Evolutionary conservation across 2,113 vertebrate species (phyloP).

Genomic region (Pelobates fuscus): DNA sequence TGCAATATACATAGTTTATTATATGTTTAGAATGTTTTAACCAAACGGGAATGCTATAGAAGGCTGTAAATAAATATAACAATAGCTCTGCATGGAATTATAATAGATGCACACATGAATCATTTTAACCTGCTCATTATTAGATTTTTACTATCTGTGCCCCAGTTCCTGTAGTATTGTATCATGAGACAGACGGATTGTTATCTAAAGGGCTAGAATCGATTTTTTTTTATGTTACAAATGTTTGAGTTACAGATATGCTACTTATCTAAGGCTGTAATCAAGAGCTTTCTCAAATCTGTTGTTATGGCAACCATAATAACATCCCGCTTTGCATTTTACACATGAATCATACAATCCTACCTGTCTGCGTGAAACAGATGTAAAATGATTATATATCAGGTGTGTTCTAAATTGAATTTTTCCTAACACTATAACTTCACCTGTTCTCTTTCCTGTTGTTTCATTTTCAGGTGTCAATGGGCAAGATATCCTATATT

Average conservation of each 20-base stretch:
- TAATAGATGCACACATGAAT: no score
- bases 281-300: conserved; percentile 24
- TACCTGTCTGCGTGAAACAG: conserved; percentile 8
- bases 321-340: conserved; percentile 30
- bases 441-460: no score
- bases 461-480: no score
- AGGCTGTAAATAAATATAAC: no score
- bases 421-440: no score
- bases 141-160: not conserved
- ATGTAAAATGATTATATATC: not conserved
- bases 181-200: not conserved
- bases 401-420: not conserved
- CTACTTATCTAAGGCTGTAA: conserved; percentile 18
- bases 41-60: no score
- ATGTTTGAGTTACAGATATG: conserved; percentile 17
- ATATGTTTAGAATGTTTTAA: no score
- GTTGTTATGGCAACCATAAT: conserved; percentile 41
- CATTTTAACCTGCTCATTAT: no score
- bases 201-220: conserved; percentile 11
- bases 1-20: no score
- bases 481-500: no score
- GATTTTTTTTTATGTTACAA: conserved; percentile 14
- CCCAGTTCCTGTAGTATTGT: not conserved
- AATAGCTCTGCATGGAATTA: no score
- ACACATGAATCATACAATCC: conserved; percentile 32